These are phyloP conservation scores for Eumerus sabulonum DNA, from an alignment of 2,888 invertebrate genomes.

Conservation along the genomic window DNA sequence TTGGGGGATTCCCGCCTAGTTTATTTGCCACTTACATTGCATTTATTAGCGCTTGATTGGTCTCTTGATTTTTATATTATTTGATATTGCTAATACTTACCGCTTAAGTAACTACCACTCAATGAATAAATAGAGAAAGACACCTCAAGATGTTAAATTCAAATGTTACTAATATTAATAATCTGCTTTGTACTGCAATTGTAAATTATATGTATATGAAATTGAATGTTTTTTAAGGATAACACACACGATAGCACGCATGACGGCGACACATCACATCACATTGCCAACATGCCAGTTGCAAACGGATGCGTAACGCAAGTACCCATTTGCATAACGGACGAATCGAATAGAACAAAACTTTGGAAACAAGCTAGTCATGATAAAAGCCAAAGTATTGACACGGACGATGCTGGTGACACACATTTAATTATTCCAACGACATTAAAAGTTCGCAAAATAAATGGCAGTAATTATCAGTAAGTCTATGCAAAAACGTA, in stretches of 20 bases:
- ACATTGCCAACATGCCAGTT: constrained; percentile 83
- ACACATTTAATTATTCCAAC: constrained; percentile 77
- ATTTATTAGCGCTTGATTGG: too few species aligned
- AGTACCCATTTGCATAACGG: constrained; percentile 92
- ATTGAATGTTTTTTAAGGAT: constrained; percentile 74
- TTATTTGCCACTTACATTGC: too few species aligned
- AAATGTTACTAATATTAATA: too few species aligned
- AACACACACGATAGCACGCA: constrained; percentile 73
- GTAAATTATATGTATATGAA: too few species aligned
- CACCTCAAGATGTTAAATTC: too few species aligned
- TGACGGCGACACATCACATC: constrained; percentile 79
- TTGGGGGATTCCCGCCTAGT: too few species aligned
- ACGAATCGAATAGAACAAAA: constrained; percentile 95
- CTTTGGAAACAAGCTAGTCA: constrained; percentile 96
- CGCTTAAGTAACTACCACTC: too few species aligned
- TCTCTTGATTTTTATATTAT: too few species aligned
- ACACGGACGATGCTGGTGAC: constrained; percentile 68
- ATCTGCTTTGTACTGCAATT: too few species aligned
- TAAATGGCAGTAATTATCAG: constrained; percentile 76
- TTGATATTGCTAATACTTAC: too few species aligned
- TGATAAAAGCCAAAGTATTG: constrained; percentile 73
- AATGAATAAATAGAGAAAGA: too few species aligned
- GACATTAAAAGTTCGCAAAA: constrained; percentile 77
- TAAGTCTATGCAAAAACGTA: too few species aligned
- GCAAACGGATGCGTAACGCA: constrained; percentile 93